Percentiles rank a stretch among this genome's conserved stretches.
Conservation (phyloP, 2,113 vertebrate genomes). For the Tupaia chinensis region DNA sequence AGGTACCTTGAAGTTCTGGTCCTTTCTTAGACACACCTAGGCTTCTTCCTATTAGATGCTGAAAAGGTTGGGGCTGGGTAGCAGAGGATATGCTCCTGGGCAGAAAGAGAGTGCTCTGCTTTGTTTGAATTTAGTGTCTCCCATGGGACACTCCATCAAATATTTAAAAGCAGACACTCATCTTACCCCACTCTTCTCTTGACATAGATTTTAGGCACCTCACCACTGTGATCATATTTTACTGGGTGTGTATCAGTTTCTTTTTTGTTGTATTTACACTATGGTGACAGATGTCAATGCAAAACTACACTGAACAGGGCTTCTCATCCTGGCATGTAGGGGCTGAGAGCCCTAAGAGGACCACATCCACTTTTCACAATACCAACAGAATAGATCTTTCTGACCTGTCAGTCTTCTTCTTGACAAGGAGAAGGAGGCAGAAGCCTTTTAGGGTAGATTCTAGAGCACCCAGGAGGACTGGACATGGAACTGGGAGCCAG, state of each 20-base stretch:
- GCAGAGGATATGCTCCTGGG: neutral
- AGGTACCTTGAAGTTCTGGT: neutral
- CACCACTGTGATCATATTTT: neutral
- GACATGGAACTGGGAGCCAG: neutral
- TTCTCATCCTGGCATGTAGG: neutral
- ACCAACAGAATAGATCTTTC: neutral
- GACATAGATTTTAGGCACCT: neutral
- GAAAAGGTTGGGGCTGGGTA: neutral
- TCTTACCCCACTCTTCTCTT: neutral
- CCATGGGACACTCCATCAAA: neutral
- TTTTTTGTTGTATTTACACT: neutral
- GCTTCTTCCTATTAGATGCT: neutral
- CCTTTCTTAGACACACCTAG: neutral
- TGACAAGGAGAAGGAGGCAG: neutral
- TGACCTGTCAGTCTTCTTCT: neutral
- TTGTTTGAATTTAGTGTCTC: neutral
- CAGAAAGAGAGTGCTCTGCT: neutral
- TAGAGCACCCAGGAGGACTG: neutral
- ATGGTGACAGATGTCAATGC: neutral
- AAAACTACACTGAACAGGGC: neutral
- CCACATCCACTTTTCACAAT: fast-evolving
- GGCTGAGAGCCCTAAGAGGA: neutral
- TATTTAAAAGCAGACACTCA: neutral
- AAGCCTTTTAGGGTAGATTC: neutral
- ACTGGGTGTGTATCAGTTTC: neutral